Base-by-base conservation (phyloP, 2,113 vertebrate genomes). In the Cheilinus undulatus region DNA sequence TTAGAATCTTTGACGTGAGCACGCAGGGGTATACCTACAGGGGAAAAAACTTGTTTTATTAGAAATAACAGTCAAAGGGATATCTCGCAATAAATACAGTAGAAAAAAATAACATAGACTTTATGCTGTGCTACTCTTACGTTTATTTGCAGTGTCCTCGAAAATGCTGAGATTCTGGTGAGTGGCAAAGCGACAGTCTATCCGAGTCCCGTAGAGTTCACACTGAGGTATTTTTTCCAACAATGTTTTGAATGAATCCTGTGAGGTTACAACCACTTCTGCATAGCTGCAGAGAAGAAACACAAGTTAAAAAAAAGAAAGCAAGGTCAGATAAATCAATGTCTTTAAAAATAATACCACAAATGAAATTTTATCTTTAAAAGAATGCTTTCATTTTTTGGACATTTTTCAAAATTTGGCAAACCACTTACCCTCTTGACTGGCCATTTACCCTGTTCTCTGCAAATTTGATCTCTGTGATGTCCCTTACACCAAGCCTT, bases 391-490 rank as follows among this genome's bases (percentile, higher is more conserved):
- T 34, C n/a, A n/a, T 34, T 19, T 14, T 17, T 17, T 17, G 4
- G 36, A 15, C 13, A 42, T 15, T 2, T 14, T 17, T 42, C 14
- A 14, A 5, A 3, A 4, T 19, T 42, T 42, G 6, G 2, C 7
- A 17, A 15, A 13, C 2, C 20, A 80, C 83, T 96, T 82, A 99
- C 97, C 97, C 97, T 94, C 97, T 97, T 2, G 97, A 99, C 83
- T 97, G 97, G 82, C 97, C 97, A 83, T 99, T 99, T 38, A 91
- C 92, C 92, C 94, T 86, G 85, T 98, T 98, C 82, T 99, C 97
- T 1, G 96, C 96, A 45, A 99, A 98, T 76, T 96, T 98, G 59
- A 99, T 91, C 43, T 98, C 96, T 84, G 92, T 86, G 6, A 97
- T 92, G 14, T 99, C 97, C 17, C 88, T 95, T 80, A 99, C 96